Evolutionary conservation across 2,888 invertebrate genomes (phyloP), one percentile per base, ranked within the genome.

Genomic region (Aporophyla lueneburgensis): DNA sequence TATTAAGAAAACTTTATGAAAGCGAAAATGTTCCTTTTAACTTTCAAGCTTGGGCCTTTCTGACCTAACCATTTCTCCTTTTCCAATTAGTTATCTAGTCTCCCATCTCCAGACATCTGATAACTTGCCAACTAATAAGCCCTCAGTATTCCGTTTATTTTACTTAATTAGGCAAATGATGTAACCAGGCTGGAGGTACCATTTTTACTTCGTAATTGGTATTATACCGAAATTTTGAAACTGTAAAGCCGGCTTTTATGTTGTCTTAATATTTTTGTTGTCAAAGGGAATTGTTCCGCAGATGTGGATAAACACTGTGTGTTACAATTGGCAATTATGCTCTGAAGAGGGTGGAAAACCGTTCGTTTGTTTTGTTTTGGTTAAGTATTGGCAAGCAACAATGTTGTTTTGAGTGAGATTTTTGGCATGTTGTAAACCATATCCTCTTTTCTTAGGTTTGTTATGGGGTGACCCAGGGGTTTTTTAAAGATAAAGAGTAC

Each of bases 101-200:
- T 24, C 16, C 21, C n/a, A 33, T 69, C 53, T 75, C 16, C 40
- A 58, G 54, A 46, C 61, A 77, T 66, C 61, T 78, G 78, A 71
- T 66, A 68, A 58, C 61, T 79, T 43, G 9, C 53, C 46, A 54
- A 66, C 66, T 71, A 70, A 67, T 69, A 51, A 71, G 76, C 56
- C 21, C 59, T 67, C 62, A 51, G 63, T 70, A 71, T 71, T 78
- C 78, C 68, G 56, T 80, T 81, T 81, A 86, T 80, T 74, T 85
- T 61, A 74, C 68, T 77, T 85, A 89, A 88, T 88, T 89, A 89
- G 74, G 74, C 69, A 81, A 86, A 86, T 84, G 74, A 81, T 71
- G 74, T 84, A 49, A 46, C 69, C 40, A 67, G 71, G 2, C 12
- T 2, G 43, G 89, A 84, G 81, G 80, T 67, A 80, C 74, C 70